Evolutionary conservation across 1,140 invertebrate genomes (phyloP).

Genomic region (Atta cephalotes): DNA sequence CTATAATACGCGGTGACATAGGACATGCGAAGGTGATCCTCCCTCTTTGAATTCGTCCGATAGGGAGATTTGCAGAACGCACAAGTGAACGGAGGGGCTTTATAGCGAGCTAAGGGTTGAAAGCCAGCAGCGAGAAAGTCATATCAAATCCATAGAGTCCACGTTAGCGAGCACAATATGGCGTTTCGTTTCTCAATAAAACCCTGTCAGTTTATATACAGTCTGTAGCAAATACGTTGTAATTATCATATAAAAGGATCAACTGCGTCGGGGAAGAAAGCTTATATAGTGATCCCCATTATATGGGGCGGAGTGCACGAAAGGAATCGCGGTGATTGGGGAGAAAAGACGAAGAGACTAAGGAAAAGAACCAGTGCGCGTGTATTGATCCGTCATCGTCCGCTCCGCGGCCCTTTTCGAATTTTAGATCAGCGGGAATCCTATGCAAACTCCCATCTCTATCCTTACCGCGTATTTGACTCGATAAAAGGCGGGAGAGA

Average conservation of each 20-base stretch:
- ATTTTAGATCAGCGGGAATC: slow-evolving; percentile 75
- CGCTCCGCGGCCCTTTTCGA: slow-evolving; percentile 69
- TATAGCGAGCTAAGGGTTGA: slow-evolving; percentile 22
- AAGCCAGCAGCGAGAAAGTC: slow-evolving; percentile 30
- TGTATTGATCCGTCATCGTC: slow-evolving; percentile 76
- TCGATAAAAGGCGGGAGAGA: neutral
- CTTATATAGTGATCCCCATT: slow-evolving; percentile 70
- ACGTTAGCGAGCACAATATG: slow-evolving; percentile 66
- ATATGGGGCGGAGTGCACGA: slow-evolving; percentile 64
- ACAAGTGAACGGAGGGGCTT: neutral
- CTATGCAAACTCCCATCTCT: slow-evolving; percentile 69
- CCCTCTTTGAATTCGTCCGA: slow-evolving; percentile 12
- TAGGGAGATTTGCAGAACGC: slow-evolving; percentile 11
- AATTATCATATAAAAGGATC: slow-evolving; percentile 85
- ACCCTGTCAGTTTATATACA: slow-evolving; percentile 76
- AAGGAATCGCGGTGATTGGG: slow-evolving; percentile 59
- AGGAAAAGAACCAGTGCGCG: slow-evolving; percentile 21
- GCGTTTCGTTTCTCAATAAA: slow-evolving; percentile 73
- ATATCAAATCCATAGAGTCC: slow-evolving; percentile 67
- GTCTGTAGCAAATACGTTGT: slow-evolving; percentile 79
- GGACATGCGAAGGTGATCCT: neutral
- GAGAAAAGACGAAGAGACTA: neutral
- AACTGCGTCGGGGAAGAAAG: slow-evolving; percentile 65
- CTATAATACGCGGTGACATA: neutral
- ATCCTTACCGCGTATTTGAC: slow-evolving; percentile 52